Percentiles rank a stretch among this genome's conserved stretches.
These are phyloP conservation scores for Neostethus bicornis DNA, from an alignment of 2,797 vertebrate genomes.

Conservation along the genomic window DNA sequence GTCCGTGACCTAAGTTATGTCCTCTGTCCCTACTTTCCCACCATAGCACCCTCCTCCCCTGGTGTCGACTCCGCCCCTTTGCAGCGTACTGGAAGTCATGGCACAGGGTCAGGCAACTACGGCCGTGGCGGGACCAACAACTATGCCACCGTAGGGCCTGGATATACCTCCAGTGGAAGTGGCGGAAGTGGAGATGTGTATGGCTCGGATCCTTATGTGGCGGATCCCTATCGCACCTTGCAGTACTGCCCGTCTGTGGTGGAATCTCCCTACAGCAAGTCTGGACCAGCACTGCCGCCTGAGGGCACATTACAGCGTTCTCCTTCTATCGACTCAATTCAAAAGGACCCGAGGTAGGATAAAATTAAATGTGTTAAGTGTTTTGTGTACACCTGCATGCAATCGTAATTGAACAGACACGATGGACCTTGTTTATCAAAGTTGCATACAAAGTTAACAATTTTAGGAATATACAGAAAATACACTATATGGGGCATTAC, in stretches of 20 bases:
- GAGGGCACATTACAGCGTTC: slow-evolving; percentile 97
- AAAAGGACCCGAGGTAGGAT: slow-evolving; percentile 98
- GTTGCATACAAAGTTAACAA: no score
- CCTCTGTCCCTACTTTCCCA: slow-evolving; percentile 98
- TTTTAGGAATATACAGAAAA: no score
- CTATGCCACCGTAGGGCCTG: slow-evolving; percentile 86
- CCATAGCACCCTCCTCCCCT: slow-evolving; percentile 98
- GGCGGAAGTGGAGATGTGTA: slow-evolving; percentile 66
- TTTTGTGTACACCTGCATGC: slow-evolving; percentile 16
- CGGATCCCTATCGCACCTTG: slow-evolving; percentile 96
- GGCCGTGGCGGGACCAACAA: slow-evolving; percentile 89
- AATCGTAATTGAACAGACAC: no score
- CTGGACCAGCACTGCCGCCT: slow-evolving; percentile 94
- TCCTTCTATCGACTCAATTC: slow-evolving; percentile 98
- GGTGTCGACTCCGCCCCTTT: slow-evolving; percentile 99
- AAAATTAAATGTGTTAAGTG: slow-evolving; percentile 14
- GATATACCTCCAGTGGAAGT: slow-evolving; percentile 71
- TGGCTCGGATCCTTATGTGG: slow-evolving; percentile 75
- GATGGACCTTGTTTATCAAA: no score
- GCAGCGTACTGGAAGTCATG: slow-evolving; percentile 97
- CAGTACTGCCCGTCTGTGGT: slow-evolving; percentile 98
- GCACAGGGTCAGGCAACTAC: slow-evolving; percentile 87
- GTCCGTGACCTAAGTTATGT: slow-evolving; percentile 91
- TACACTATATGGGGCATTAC: no score
- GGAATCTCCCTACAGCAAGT: slow-evolving; percentile 99